Conservation (phyloP, 2,113 vertebrate species). For the Pseudorectes ferrugineus region DNA sequence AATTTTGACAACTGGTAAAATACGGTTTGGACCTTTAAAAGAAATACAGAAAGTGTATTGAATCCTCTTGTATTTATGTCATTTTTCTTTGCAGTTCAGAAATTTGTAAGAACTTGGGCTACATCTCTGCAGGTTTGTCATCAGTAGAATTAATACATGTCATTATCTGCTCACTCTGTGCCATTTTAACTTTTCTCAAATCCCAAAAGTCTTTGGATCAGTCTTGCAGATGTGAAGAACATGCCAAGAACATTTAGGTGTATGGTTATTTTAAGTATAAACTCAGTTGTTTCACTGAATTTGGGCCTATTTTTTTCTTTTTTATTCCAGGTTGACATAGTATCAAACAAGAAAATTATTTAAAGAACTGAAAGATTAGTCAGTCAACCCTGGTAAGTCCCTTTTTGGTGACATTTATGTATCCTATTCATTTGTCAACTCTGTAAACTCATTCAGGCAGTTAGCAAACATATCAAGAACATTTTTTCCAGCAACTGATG, state of each 20-base stretch:
- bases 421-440: not conserved
- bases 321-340: not conserved
- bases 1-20: not conserved
- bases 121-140: not conserved
- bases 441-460: slow-evolving; percentile 20
- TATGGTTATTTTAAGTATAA: not conserved
- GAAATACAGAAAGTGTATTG: not conserved
- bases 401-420: not conserved
- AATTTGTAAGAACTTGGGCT: not conserved
- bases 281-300: not conserved
- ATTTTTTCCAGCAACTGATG: not conserved
- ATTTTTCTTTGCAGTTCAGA: not conserved
- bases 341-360: not conserved
- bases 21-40: not conserved
- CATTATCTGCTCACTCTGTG: not conserved
- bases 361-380: not conserved
- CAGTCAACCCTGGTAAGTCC: not conserved
- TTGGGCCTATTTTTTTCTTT: not conserved
- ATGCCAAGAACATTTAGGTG: not conserved
- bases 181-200: not conserved
- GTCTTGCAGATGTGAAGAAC: not conserved
- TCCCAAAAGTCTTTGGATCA: not conserved
- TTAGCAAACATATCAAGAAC: not conserved
- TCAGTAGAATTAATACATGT: not conserved
- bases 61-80: not conserved